These are phyloP conservation scores for Chrysogorgia sp. DNA, from an alignment of 92 coral and sea anemone genomes.

Conservation along the genomic window DNA sequence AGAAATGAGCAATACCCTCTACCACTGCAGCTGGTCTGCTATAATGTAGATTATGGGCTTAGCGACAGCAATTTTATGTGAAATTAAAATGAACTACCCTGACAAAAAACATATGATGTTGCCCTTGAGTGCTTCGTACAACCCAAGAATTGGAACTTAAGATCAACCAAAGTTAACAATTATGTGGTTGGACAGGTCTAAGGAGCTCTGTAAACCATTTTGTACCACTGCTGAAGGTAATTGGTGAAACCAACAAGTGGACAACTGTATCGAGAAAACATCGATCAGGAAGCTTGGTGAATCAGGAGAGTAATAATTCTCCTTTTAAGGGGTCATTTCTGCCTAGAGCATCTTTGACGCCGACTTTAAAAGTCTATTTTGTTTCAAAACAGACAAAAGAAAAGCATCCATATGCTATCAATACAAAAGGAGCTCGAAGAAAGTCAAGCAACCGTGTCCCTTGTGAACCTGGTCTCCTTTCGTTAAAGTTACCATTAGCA, in stretches of 20 bases:
- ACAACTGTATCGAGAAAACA: neutral
- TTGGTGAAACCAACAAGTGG: neutral
- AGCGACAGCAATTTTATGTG: conserved; percentile 49
- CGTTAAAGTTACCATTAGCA: too few species aligned
- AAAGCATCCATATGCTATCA: too few species aligned
- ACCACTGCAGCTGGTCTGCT: conserved; percentile 38
- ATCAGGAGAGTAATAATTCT: too few species aligned
- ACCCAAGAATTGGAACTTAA: conserved; percentile 44
- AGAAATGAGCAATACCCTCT: conserved; percentile 36
- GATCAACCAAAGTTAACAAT: conserved; percentile 16
- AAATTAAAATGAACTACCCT: conserved; percentile 48
- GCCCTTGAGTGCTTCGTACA: conserved; percentile 42
- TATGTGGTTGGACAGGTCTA: conserved; percentile 48
- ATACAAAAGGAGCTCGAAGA: too few species aligned
- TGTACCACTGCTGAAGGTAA: conserved; percentile 43
- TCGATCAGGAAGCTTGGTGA: too few species aligned
- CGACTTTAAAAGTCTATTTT: too few species aligned
- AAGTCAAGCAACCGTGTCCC: too few species aligned
- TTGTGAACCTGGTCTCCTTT: too few species aligned
- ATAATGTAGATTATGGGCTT: conserved; percentile 58
- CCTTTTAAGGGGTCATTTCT: too few species aligned
- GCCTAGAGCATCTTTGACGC: too few species aligned
- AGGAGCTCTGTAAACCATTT: conserved; percentile 60
- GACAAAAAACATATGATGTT: conserved; percentile 48
- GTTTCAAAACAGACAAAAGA: too few species aligned